Evolutionary conservation across 2,888 invertebrate genomes (phyloP).

Genomic region (Drosophila putrida): DNA sequence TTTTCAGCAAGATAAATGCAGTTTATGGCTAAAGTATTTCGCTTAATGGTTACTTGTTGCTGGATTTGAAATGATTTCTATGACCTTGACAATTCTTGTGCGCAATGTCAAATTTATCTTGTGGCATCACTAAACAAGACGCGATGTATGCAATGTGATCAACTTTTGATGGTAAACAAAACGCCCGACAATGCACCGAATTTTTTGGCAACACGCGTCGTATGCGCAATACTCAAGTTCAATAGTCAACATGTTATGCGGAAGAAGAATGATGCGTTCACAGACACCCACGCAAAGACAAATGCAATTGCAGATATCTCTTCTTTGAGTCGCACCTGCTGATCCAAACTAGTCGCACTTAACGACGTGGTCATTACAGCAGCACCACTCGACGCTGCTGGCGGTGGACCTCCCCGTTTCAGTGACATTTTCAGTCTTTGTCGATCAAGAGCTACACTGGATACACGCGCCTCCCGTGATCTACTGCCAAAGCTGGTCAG

Average conservation of each 20-base stretch:
- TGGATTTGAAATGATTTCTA: conserved; percentile 41
- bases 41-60: conserved; percentile 33
- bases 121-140: conserved; percentile 15
- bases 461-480: conserved; percentile 59
- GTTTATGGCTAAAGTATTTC: conserved; percentile 24
- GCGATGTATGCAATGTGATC: conserved; percentile 14
- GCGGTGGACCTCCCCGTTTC: conserved; percentile 82
- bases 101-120: conserved; percentile 48
- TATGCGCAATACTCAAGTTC: conserved; percentile 67
- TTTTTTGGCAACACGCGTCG: conserved; percentile 61
- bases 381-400: conserved; percentile 75
- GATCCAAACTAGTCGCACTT: conserved; percentile 59
- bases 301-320: conserved; percentile 22
- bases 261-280: conserved; percentile 52
- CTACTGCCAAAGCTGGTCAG: conserved; percentile 56
- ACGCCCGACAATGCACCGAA: conserved; percentile 50
- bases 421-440: conserved; percentile 81
- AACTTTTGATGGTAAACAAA: conserved; percentile 43
- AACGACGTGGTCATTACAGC: conserved; percentile 70
- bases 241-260: conserved; percentile 60
- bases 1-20: conserved; percentile 42
- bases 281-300: conserved; percentile 16
- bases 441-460: conserved; percentile 71
- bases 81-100: conserved; percentile 48
- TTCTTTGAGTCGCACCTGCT: conserved; percentile 65